Evolutionary conservation across 2,888 invertebrate species (phyloP), one percentile per base, ranked within the genome.

Genomic region (Oscheius sp.): DNA sequence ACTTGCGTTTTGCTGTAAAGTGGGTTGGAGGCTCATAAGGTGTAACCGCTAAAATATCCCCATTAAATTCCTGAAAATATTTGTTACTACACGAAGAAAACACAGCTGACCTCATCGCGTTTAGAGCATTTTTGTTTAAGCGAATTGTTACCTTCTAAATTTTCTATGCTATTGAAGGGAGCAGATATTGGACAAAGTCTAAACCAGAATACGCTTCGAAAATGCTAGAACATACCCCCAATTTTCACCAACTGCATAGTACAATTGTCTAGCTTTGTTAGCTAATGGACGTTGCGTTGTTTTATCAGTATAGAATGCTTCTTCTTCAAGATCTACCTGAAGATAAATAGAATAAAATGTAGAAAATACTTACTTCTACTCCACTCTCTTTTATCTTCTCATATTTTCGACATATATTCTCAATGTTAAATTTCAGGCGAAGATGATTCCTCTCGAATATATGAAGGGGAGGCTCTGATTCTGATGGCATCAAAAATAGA

Each of bases 321-420:
- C 49, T 5, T 16, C 18, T 49, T 49, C 18, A 49, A 49, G 56
- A 56, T 56, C 35, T 35, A 35, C 9, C 35, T 35, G 35, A 35
- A 35, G 35, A 35, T 3, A 35, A 35, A 35, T 6, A 35, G 9
- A 35, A 6, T 35, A 35, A 35, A 35, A 35, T 35, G 9, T 3
- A 6, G 9, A 35, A 35, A 35, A 35, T 35, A 35, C 35, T 56
- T 1, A 43, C 61, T 23, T 41, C 43, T 12, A 27, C 45, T 2
- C 58, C 70, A 25, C 45, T n/a, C 13, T 70, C 70, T 27, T 58
- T 45, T 1, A 70, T 59, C 9, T 70, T 70, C 25, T 70, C 70
- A 58, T 58, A 70, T 46, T 70, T 70, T 46, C 21, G 23, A 43
- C 29, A 58, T 12, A 70, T 58, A 3, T 45, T 58, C 18, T 70